These are phyloP conservation scores for Pristis pectinata DNA, from an alignment of 2,797 vertebrate species.

Conservation along the genomic window DNA sequence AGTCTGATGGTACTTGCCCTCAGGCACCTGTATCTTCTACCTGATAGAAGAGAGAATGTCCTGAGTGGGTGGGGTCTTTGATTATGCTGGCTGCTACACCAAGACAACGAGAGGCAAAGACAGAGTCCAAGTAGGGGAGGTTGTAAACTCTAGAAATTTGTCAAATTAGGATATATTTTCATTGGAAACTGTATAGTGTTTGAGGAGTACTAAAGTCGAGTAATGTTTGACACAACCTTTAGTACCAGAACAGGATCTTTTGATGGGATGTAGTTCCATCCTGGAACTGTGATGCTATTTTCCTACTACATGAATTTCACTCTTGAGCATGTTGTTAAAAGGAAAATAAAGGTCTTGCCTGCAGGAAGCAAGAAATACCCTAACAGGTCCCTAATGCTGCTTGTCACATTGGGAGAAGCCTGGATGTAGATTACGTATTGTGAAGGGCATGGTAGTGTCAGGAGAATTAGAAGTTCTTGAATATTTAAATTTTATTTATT, in stretches of 20 bases:
- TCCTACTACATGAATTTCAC: neutral
- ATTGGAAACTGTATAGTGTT: neutral
- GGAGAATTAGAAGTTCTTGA: neutral
- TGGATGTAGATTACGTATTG: neutral
- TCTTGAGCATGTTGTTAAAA: neutral
- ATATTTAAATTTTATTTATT: neutral
- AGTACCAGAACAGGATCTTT: neutral
- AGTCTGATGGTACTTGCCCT: too few species aligned
- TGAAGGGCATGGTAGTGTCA: neutral
- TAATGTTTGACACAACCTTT: neutral
- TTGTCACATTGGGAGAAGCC: neutral
- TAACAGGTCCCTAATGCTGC: neutral
- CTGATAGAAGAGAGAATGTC: too few species aligned
- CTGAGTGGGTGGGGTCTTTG: too few species aligned
- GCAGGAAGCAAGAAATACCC: neutral
- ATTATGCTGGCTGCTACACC: too few species aligned
- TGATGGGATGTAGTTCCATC: neutral
- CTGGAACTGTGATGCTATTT: neutral
- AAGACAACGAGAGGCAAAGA: too few species aligned
- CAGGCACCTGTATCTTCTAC: too few species aligned
- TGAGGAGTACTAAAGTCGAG: neutral
- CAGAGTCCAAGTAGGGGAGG: too few species aligned
- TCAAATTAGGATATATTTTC: neutral
- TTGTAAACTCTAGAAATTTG: neutral
- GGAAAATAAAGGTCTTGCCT: neutral